Conservation (phyloP, 2,113 vertebrate species). For the Holacanthus passer region DNA sequence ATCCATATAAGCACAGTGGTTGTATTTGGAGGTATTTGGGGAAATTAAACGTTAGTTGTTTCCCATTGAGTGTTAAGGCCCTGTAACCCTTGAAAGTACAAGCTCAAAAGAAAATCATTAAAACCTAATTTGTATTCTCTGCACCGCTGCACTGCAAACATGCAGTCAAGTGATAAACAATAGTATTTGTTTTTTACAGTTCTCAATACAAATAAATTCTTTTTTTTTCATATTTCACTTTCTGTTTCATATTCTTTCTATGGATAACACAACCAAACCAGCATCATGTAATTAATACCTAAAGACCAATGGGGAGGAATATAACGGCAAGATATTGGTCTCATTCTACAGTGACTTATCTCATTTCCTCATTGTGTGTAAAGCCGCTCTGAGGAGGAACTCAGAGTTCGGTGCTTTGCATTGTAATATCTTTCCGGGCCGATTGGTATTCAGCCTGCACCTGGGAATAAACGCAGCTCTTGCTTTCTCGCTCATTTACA, state of each 20-base stretch:
- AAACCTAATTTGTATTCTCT: conserved; percentile 34
- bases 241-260: conserved; percentile 4
- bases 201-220: neutral
- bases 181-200: neutral
- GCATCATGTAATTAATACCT: conserved; percentile 53
- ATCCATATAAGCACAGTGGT: neutral
- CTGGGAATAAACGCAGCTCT: conserved; percentile 30
- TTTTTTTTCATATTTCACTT: conserved; percentile 1
- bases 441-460: conserved; percentile 63
- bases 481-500: conserved; percentile 46
- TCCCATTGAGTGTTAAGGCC: neutral
- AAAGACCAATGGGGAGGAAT: conserved; percentile 30
- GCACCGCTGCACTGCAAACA: conserved; percentile 18
- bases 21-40: conserved; percentile 1
- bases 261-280: conserved; percentile 1
- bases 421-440: conserved; percentile 53
- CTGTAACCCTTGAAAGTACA: conserved; percentile 11
- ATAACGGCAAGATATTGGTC: conserved; percentile 31
- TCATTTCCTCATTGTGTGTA: conserved; percentile 52
- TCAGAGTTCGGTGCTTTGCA: conserved; percentile 33
- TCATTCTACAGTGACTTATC: conserved; percentile 52
- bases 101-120: conserved; percentile 39
- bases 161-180: neutral
- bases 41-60: conserved; percentile 18
- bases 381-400: conserved; percentile 41